Evolutionary conservation across 1,140 invertebrate genomes (phyloP).

Genomic region (Phenacoccus solenopsis): DNA sequence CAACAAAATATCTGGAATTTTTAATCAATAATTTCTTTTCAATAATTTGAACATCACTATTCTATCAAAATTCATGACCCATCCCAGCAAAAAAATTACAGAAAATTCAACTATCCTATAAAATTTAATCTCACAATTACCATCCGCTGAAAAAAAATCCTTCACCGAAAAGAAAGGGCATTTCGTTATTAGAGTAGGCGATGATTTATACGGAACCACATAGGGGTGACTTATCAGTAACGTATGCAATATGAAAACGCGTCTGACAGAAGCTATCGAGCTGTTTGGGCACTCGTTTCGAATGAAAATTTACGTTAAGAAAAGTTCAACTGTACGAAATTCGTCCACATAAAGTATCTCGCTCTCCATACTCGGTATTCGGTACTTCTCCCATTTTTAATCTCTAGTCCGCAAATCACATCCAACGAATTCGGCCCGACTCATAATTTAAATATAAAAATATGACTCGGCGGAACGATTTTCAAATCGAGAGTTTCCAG

Average conservation of each 20-base stretch:
- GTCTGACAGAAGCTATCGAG: slow-evolving; percentile 13
- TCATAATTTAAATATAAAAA: not conserved
- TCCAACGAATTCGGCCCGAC: not conserved
- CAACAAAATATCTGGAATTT: too few relatives aligned
- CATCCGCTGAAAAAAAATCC: too few relatives aligned
- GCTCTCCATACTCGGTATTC: not conserved
- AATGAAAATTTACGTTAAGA: slow-evolving; percentile 11
- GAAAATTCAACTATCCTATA: too few relatives aligned
- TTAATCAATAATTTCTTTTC: too few relatives aligned
- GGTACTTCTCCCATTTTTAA: slow-evolving; percentile 9
- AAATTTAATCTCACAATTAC: too few relatives aligned
- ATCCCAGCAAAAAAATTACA: too few relatives aligned
- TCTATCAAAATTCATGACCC: too few relatives aligned
- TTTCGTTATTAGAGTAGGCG: not conserved
- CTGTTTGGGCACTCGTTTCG: not conserved
- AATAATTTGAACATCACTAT: too few relatives aligned
- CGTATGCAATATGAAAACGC: slow-evolving; percentile 11
- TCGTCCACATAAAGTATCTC: not conserved
- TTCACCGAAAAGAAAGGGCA: too few relatives aligned
- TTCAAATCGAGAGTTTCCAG: not conserved
- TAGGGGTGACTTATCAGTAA: not conserved
- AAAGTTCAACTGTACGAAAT: not conserved
- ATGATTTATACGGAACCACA: not conserved
- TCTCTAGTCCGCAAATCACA: slow-evolving; percentile 11
- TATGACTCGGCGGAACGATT: not conserved